Conservation (phyloP, 2,113 vertebrate genomes). For the Oncorhynchus gorbuscha region DNA sequence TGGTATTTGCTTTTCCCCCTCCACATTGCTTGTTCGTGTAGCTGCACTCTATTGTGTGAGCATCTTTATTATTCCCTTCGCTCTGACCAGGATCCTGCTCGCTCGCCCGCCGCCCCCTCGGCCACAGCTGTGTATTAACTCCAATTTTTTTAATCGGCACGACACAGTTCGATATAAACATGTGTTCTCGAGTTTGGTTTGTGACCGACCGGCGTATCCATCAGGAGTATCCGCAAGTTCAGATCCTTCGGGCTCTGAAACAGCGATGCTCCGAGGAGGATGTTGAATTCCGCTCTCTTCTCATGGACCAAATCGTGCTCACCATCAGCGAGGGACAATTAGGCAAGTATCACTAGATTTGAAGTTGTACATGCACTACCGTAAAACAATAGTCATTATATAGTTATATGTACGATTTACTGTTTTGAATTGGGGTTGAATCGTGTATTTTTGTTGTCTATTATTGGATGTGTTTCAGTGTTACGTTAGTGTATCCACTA, state of each 20-base stretch:
- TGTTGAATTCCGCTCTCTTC: constrained; percentile 85
- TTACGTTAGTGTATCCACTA: background rate
- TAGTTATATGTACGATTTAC: too few relatives aligned
- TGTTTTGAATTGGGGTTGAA: background rate
- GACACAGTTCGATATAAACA: constrained; percentile 45
- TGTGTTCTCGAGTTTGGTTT: constrained; percentile 88
- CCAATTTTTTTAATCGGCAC: constrained; percentile 6
- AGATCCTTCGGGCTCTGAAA: constrained; percentile 85
- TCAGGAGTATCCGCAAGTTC: constrained; percentile 86
- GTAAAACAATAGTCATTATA: background rate
- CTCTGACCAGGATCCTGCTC: constrained; percentile 62
- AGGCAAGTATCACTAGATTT: constrained; percentile 66
- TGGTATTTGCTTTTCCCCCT: constrained; percentile 2
- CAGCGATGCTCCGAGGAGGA: constrained; percentile 86
- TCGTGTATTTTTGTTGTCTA: background rate
- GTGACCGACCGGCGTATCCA: constrained; percentile 85
- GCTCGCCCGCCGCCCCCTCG: constrained; percentile 27
- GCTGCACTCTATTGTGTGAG: constrained; percentile 70
- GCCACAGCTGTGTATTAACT: constrained; percentile 6
- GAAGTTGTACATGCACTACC: too few relatives aligned
- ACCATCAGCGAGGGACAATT: constrained; percentile 83
- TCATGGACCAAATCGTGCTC: constrained; percentile 87
- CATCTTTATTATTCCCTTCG: constrained; percentile 47
- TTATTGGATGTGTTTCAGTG: background rate
- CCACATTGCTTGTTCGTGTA: constrained; percentile 42